Evolutionary conservation across 92 coral and sea anemone species (phyloP), one percentile per base, ranked within the genome.

Genomic region (Phenganax marumi): DNA sequence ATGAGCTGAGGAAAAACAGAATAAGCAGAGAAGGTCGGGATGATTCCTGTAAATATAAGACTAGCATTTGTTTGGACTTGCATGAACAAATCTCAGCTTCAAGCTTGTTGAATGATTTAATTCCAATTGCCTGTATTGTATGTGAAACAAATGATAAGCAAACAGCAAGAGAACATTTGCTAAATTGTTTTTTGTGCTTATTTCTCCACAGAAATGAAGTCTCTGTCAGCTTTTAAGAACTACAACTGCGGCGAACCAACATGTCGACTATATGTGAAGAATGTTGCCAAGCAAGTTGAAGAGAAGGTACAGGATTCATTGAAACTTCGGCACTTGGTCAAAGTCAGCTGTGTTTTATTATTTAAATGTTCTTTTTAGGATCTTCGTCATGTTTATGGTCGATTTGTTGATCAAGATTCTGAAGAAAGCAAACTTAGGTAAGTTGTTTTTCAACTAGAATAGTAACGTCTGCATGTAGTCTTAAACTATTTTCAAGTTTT

Each of bases 211-310:
- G 99, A 96, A 86, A 89, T 88, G 60, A 75, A 87, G 6, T 80
- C 81, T 60, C 53, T 89, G 66, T 92, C 99, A 68, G 92, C 96
- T 47, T 91, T 96, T 68, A 96, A 92, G 92, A 96, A 89, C 79
- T 96, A 96, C 65, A 47, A 72, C 33, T 61, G 91, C 17, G 99
- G 99, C 12, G 93, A 96, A 10, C 93, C 93, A 51, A 91, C 97
- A 0, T 89, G 97, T 73, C 76, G 99, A 78, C 87, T 96, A 43
- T 96, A 96, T 84, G 89, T 96, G 63, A 96, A 96, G 65, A 96
- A 96, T 68, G 85, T 96, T 69, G 93, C 99, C 10, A 93, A 81
- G 51, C 95, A 93, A 52, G 97, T 89, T 39, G 99, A 92, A 22
- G 97, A 91, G 12, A 93, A 92, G 99, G 99, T 96, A 85, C 61